Base-by-base conservation (phyloP, 2,113 vertebrate species). In the Synodontis membranacea region DNA sequence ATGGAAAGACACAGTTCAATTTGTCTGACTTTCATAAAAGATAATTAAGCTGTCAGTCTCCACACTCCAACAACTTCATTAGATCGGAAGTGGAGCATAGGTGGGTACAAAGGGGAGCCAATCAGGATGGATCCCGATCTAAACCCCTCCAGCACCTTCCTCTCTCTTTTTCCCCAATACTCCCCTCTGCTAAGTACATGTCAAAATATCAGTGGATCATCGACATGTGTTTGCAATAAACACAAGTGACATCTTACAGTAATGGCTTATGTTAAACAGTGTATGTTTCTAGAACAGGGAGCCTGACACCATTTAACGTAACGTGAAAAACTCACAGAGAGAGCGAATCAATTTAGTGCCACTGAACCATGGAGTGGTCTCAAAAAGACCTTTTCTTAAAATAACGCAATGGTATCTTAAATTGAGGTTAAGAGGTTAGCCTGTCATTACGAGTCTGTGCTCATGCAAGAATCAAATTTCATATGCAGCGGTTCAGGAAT, bases 11-110 rank as follows among this genome's bases (percentile, higher is more conserved):
- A 97, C 96, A 96, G 95, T 96, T 98, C 97, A 97, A 98, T 98
- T 99, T 99, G 97, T 99, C 96, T 96, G 96, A 96, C 94, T 97
- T 97, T 98, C 96, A 97, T 97, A 97, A 97, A 96, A 97, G 97
- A 98, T 99, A 99, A 99, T 99, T 97, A 98, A 97, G 96, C 97
- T 99, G 98, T 99, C 98, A 99, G 95, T 97, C 97, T 96, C 93
- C 94, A 93, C 94, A 95, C 94, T 95, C 94, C 95, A 96, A 98
- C 97, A 97, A 95, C 97, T 98, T 97, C 96, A 99, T 97, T 99
- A 97, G 95, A 97, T 95, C 93, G 96, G 94, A 96, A 94, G 91
- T 92, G 95, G 94, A 95, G 92, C 91, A 90, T 92, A 94, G 95
- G 94, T 91, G 94, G 94, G 95, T 94, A 92, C 19, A 92, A 89